These are phyloP conservation scores for Berghia stephanieae DNA, from an alignment of 1,140 invertebrate genomes.

Conservation along the genomic window DNA sequence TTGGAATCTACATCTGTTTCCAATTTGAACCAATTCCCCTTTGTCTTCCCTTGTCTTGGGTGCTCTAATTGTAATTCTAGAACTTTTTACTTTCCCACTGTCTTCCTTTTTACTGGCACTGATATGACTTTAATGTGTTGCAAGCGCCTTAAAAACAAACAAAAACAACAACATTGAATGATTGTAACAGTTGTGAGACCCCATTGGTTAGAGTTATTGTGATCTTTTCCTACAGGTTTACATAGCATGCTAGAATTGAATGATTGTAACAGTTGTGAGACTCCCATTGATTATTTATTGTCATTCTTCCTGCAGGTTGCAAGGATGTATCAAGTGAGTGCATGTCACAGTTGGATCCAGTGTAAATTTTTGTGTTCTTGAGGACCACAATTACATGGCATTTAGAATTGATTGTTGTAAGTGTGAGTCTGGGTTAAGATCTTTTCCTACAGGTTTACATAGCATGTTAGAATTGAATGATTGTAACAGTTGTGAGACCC, in stretches of 20 bases:
- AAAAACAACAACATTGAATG: no score
- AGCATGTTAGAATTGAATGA: neutral
- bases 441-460: constrained; percentile 78
- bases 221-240: constrained; percentile 77
- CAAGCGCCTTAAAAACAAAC: no score
- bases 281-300: constrained; percentile 1
- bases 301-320: constrained; percentile 78
- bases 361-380: constrained; percentile 82
- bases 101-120: no score
- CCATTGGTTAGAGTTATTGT: neutral
- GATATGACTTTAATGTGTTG: no score
- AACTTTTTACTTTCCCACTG: no score
- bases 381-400: constrained; percentile 91
- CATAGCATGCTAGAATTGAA: no score
- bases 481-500: neutral
- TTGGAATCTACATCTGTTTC: no score
- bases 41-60: no score
- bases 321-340: constrained; percentile 86
- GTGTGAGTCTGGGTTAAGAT: constrained; percentile 72
- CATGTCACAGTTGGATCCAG: constrained; percentile 81
- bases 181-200: neutral
- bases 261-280: neutral
- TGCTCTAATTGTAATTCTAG: no score
- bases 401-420: constrained; percentile 94
- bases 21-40: no score